Evolutionary conservation across 2,113 vertebrate genomes (phyloP).

Genomic region (Pteruthius melanotis): DNA sequence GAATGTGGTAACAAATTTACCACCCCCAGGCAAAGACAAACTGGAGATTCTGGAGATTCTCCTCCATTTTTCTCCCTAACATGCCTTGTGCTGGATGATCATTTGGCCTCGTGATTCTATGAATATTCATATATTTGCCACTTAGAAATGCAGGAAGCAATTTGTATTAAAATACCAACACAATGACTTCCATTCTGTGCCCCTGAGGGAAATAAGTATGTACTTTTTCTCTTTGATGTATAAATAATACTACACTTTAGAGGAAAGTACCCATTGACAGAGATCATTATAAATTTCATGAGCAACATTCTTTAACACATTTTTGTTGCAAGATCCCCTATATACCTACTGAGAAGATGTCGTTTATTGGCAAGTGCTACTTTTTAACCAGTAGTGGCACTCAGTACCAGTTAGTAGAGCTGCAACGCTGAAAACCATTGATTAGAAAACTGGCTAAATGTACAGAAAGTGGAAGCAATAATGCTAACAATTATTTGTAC

Average conservation of each 20-base stretch:
- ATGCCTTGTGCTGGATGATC: neutral
- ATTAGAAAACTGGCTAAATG: neutral
- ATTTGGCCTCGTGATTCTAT: neutral
- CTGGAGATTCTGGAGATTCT: neutral
- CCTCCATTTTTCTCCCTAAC: neutral
- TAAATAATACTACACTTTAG: neutral
- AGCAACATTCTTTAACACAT: neutral
- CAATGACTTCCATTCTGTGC: constrained; percentile 17
- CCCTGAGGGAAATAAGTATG: neutral
- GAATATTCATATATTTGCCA: constrained; percentile 49
- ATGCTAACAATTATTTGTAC: neutral
- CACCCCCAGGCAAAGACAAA: neutral
- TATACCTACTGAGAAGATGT: neutral
- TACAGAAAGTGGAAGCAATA: neutral
- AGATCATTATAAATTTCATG: neutral
- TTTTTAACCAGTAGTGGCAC: neutral
- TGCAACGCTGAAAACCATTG: neutral
- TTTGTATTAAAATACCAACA: constrained; percentile 51
- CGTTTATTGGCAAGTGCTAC: neutral
- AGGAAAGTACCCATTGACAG: neutral
- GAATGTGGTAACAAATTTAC: neutral
- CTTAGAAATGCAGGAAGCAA: constrained; percentile 36
- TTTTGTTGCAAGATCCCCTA: neutral
- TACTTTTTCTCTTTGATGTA: constrained; percentile 23
- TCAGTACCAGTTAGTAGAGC: neutral